Evolutionary conservation across 2,888 invertebrate genomes (phyloP).

Genomic region (Diaperis boleti): DNA sequence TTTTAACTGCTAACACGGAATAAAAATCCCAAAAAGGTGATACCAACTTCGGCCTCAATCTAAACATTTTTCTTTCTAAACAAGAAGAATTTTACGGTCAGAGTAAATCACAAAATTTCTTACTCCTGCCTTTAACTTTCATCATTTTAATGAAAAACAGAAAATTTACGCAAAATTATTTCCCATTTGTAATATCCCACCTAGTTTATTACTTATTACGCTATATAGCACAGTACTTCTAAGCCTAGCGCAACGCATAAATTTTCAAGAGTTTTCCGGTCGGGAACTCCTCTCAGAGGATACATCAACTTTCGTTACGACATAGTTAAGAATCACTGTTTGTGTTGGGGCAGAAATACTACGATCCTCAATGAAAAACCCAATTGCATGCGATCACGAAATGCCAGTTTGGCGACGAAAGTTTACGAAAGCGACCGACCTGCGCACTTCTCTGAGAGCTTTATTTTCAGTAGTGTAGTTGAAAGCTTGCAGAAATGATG

Average conservation of each 20-base stretch:
- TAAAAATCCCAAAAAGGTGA: no score
- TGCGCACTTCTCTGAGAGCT: constrained; percentile 45
- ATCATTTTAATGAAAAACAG: no score
- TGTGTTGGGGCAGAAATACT: constrained; percentile 10
- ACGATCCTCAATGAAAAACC: constrained; percentile 24
- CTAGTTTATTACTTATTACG: no score
- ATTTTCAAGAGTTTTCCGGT: constrained; percentile 20
- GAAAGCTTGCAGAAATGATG: constrained; percentile 54
- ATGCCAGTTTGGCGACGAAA: constrained; percentile 49
- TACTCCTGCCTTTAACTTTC: no score
- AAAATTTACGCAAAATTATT: no score
- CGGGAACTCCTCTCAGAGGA: neutral
- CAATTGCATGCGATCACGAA: constrained; percentile 45
- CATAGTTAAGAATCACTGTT: constrained; percentile 6
- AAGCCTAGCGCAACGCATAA: neutral
- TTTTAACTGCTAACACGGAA: no score
- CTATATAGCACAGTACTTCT: no score
- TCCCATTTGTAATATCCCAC: no score
- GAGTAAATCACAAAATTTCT: no score
- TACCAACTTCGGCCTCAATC: no score
- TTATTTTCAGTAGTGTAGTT: constrained; percentile 54
- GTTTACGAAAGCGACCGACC: constrained; percentile 52
- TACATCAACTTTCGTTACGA: constrained; percentile 4
- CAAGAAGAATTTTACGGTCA: no score
- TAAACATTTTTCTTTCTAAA: no score